Evolutionary conservation across 2,113 vertebrate genomes (phyloP).

Genomic region (Hemibagrus wyckioides): DNA sequence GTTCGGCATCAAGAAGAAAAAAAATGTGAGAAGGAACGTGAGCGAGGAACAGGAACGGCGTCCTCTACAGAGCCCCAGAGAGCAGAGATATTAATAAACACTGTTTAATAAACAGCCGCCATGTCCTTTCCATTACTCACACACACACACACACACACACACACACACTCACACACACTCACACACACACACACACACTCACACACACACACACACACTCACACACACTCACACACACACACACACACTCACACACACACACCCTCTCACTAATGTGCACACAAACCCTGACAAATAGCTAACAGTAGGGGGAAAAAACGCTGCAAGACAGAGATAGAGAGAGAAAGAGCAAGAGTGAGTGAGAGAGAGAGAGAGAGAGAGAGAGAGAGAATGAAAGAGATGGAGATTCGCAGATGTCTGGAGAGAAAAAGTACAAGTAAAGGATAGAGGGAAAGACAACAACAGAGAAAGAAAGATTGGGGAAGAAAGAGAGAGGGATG

Average conservation of each 20-base stretch:
- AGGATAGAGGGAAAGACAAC: too few species aligned
- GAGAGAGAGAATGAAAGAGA: neutral
- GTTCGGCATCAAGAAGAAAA: neutral
- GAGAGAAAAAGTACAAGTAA: too few species aligned
- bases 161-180: constrained; percentile 14
- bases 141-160: neutral
- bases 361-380: neutral
- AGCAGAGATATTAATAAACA: constrained; percentile 22
- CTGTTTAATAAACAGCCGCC: constrained; percentile 34
- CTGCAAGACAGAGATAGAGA: neutral
- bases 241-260: neutral
- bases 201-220: constrained; percentile 17
- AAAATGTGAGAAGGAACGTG: neutral
- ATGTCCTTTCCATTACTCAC: constrained; percentile 18
- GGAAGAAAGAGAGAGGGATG: too few species aligned
- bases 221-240: neutral
- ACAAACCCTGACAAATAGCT: constrained; percentile 14
- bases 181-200: neutral
- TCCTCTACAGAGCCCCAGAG: neutral
- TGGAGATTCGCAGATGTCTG: too few species aligned
- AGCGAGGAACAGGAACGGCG: neutral
- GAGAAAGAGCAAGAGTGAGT: too few species aligned
- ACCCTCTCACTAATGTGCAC: neutral
- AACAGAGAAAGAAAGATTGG: too few species aligned
- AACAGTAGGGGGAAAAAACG: neutral